phyloP scores from a whole-genome alignment of 2,888 invertebrate genomes.

The Melipona beecheii region DNA sequence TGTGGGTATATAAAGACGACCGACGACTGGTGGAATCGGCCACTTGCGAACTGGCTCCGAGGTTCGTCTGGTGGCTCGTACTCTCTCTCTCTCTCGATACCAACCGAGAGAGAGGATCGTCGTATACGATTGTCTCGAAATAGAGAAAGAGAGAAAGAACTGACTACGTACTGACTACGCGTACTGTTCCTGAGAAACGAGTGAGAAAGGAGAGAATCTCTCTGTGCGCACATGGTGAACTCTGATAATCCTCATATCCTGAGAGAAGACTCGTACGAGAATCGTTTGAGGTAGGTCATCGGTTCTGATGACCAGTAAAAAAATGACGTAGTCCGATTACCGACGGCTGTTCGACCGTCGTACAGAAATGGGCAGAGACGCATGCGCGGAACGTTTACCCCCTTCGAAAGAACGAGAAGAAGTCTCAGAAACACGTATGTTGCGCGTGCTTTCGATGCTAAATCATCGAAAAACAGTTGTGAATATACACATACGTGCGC shows the following conservation, averaged over 20 bases:
- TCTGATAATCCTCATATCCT: conserved; percentile 32
- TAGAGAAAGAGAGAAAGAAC: conserved; percentile 21
- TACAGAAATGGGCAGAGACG: conserved; percentile 30
- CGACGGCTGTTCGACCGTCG: conserved; percentile 3
- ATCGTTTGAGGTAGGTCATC: conserved; percentile 54
- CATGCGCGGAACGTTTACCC: conserved; percentile 50
- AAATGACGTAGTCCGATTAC: conserved; percentile 52
- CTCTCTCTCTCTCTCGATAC: conserved; percentile 6
- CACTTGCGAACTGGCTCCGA: conserved; percentile 79
- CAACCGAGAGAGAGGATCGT: neutral
- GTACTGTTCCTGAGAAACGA: neutral
- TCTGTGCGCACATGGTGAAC: neutral
- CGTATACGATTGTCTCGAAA: neutral
- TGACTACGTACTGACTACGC: neutral
- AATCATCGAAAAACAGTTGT: conserved; percentile 32
- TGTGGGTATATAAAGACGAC: conserved; percentile 78
- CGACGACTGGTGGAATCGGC: conserved; percentile 73
- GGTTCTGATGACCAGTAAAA: conserved; percentile 27
- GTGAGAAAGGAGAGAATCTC: conserved; percentile 23
- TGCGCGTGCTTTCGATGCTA: conserved; percentile 28
- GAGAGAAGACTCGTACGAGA: conserved; percentile 43
- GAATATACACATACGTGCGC: neutral
- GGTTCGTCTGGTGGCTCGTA: conserved; percentile 20
- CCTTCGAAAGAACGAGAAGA: conserved; percentile 46
- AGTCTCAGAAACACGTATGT: conserved; percentile 11